These are phyloP conservation scores for Mycalesis mineus DNA, from an alignment of 2,888 invertebrate species.

Conservation along the genomic window DNA sequence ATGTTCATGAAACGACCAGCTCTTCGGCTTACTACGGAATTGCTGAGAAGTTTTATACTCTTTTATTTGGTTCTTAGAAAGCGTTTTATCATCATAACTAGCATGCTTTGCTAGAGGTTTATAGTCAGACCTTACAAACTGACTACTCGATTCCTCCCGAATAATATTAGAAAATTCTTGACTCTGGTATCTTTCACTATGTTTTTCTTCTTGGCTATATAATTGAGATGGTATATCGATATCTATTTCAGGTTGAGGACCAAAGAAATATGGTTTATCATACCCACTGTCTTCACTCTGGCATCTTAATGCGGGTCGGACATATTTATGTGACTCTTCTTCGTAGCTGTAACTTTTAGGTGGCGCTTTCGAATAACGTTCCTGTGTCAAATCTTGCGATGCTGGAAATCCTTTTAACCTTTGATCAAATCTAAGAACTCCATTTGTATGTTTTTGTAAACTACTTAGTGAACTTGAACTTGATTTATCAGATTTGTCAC, in stretches of 20 bases:
- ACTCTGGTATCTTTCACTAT: conserved; percentile 81
- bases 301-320: conserved; percentile 75
- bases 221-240: conserved; percentile 77
- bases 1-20: conserved; percentile 82
- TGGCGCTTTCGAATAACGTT: conserved; percentile 60
- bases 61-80: conserved; percentile 81
- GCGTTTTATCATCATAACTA: conserved; percentile 81
- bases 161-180: conserved; percentile 79
- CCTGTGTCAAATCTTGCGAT: conserved; percentile 49
- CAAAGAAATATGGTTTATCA: conserved; percentile 54
- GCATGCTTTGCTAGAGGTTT: conserved; percentile 81
- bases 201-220: conserved; percentile 80
- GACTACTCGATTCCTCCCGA: conserved; percentile 55
- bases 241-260: conserved; percentile 74
- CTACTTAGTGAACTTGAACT: conserved; percentile 74
- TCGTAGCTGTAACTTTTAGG: conserved; percentile 74
- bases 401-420: conserved; percentile 52
- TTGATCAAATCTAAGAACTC: conserved; percentile 60
- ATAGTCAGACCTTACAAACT: conserved; percentile 73
- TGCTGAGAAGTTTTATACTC: conserved; percentile 79
- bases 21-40: conserved; percentile 78
- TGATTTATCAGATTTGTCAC: conserved; percentile 73
- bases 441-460: conserved; percentile 67
- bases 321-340: conserved; percentile 63
- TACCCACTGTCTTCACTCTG: conserved; percentile 80